Evolutionary conservation across 2,888 invertebrate genomes (phyloP).

Genomic region (Venusia cambrica): DNA sequence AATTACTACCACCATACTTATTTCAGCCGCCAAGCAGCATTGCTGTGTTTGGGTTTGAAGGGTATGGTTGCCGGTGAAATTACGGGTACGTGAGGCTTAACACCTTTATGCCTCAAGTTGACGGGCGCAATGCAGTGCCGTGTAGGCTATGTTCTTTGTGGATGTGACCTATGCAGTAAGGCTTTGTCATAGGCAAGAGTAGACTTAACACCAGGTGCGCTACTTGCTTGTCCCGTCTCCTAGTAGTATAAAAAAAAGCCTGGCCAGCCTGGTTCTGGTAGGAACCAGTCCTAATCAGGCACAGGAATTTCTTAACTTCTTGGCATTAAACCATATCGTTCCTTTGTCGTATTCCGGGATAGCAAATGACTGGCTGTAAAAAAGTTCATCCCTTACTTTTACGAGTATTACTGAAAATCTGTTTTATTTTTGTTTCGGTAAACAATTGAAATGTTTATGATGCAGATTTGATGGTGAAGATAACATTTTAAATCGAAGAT

Average conservation of each 20-base stretch:
- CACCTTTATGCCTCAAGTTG: no score
- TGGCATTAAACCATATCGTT: slow-evolving; percentile 28
- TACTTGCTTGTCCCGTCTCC: no score
- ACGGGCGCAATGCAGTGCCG: no score
- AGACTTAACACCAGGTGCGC: no score
- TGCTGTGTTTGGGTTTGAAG: no score
- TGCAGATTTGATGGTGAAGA: slow-evolving; percentile 4
- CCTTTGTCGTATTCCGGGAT: slow-evolving; percentile 28
- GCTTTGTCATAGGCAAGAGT: no score
- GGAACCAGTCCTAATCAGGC: slow-evolving; percentile 7
- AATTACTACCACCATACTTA: no score
- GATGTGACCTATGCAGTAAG: no score
- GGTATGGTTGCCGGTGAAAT: no score
- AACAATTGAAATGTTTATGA: slow-evolving; percentile 14
- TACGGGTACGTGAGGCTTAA: no score
- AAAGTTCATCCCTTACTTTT: slow-evolving; percentile 32
- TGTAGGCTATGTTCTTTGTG: no score
- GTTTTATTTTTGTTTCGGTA: slow-evolving; percentile 14
- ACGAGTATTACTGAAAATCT: slow-evolving; percentile 19
- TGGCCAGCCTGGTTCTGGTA: background rate
- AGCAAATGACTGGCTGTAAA: slow-evolving; percentile 32
- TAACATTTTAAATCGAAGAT: slow-evolving; percentile 4
- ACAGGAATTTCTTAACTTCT: slow-evolving; percentile 27
- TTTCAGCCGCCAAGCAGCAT: no score
- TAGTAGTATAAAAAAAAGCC: background rate